Percentiles rank a stretch among this genome's conserved stretches.
Conservation (phyloP, 2,113 vertebrate species). For the Felis chaus region DNA sequence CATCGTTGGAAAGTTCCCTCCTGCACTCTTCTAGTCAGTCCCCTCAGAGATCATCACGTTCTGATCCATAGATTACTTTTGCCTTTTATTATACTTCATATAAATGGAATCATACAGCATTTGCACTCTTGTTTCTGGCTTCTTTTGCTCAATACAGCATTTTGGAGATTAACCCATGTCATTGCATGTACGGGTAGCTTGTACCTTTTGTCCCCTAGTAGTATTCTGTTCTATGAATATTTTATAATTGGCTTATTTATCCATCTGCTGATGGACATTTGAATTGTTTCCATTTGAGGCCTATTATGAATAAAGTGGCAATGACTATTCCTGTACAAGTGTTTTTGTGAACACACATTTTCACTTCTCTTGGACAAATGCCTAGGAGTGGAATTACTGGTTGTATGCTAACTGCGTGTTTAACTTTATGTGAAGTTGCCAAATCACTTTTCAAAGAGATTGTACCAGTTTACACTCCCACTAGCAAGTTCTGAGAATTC, state of each 20-base stretch:
- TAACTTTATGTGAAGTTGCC: constrained; percentile 27
- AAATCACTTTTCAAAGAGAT: constrained; percentile 22
- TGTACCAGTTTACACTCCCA: constrained; percentile 27
- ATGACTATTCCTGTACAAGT: background rate
- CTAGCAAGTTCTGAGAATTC: constrained; percentile 20
- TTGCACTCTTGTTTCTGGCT: constrained; percentile 21
- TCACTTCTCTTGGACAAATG: constrained; percentile 6
- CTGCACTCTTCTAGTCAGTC: background rate
- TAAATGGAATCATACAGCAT: background rate
- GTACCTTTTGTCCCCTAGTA: background rate
- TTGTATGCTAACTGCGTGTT: background rate
- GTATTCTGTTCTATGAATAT: background rate
- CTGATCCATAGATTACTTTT: background rate
- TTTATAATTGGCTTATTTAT: constrained; percentile 7
- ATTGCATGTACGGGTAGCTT: background rate
- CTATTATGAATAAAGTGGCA: constrained; percentile 48
- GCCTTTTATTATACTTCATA: background rate
- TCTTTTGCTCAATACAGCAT: background rate
- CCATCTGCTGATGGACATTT: background rate
- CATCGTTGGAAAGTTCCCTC: background rate
- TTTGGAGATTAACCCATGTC: background rate
- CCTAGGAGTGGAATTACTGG: background rate
- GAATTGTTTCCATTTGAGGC: constrained; percentile 23
- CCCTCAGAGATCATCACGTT: background rate
- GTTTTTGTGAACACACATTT: constrained; percentile 7